A percentile compares a stretch with the other conserved stretches of the same genome.
Conservation (phyloP, 2,113 vertebrate genomes). For the Larimichthys polyactis region DNA sequence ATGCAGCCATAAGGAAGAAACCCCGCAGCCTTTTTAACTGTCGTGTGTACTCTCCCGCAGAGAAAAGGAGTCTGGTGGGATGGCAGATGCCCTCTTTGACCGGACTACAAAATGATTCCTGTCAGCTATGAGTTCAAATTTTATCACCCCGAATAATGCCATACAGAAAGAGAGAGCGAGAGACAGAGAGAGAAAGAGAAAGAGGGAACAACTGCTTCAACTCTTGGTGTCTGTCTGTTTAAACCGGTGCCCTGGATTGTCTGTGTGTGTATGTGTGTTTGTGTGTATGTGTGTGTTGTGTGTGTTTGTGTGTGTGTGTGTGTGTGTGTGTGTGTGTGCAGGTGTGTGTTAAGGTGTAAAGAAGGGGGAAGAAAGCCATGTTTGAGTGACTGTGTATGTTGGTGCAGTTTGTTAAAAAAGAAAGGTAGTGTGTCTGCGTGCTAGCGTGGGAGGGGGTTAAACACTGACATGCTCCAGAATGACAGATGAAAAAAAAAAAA, state of each 20-base stretch:
- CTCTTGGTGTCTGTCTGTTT: constrained; percentile 57
- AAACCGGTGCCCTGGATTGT: constrained; percentile 44
- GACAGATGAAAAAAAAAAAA: constrained; percentile 72
- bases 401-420: constrained; percentile 41
- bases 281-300: constrained; percentile 6
- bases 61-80: constrained; percentile 43
- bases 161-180: background rate
- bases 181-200: background rate
- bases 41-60: constrained; percentile 42
- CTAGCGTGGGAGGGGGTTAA: constrained; percentile 68
- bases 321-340: constrained; percentile 4
- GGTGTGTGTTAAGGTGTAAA: constrained; percentile 24
- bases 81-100: constrained; percentile 61
- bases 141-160: constrained; percentile 22
- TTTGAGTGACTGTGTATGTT: constrained; percentile 33
- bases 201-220: constrained; percentile 28
- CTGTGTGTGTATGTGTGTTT: constrained; percentile 17
- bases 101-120: constrained; percentile 59
- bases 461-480: constrained; percentile 74
- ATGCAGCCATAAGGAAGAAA: constrained; percentile 48
- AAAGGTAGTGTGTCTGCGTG: constrained; percentile 11
- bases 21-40: constrained; percentile 54
- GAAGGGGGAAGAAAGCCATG: background rate
- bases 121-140: constrained; percentile 30
- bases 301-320: constrained; percentile 1